phyloP scores from a whole-genome alignment of 2,797 vertebrate species.

The Galagoides demidoff region DNA sequence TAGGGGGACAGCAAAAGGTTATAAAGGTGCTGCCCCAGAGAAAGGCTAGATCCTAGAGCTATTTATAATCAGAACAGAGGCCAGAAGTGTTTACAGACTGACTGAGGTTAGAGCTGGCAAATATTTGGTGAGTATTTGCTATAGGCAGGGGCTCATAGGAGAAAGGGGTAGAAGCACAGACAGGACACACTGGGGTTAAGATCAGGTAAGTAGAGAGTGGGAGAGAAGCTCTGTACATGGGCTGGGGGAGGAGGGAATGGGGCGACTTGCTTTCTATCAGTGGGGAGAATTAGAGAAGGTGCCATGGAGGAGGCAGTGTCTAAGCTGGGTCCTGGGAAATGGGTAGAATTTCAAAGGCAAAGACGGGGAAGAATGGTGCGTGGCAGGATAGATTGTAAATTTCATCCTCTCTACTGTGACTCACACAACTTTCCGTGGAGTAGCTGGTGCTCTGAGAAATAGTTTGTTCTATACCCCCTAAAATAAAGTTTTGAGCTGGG shows the following conservation, averaged over 20 bases:
- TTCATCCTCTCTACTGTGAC: not conserved
- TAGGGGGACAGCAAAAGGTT: not conserved
- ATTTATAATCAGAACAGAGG: not conserved
- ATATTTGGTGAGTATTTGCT: not conserved
- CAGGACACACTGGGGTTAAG: accelerated
- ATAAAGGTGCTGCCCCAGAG: not conserved
- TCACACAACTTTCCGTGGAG: not conserved
- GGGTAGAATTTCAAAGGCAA: conserved; percentile 1
- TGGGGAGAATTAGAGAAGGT: not conserved
- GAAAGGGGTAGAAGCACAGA: not conserved
- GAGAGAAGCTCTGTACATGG: not conserved
- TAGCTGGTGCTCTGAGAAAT: conserved; percentile 14
- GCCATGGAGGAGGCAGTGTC: not conserved
- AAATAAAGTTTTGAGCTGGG: not conserved
- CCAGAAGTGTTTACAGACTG: not conserved
- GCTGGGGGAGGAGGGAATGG: not conserved
- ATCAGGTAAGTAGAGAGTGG: not conserved
- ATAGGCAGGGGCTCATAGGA: not conserved
- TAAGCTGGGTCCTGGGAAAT: not conserved
- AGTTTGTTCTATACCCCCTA: not conserved
- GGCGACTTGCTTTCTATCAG: not conserved
- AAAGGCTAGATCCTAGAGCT: not conserved
- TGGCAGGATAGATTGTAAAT: not conserved
- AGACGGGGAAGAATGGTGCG: not conserved
- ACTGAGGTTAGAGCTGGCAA: not conserved